Evolutionary conservation across 2,888 invertebrate species (phyloP), one percentile per base, ranked within the genome.

Genomic region (Drosophila mayaguana): DNA sequence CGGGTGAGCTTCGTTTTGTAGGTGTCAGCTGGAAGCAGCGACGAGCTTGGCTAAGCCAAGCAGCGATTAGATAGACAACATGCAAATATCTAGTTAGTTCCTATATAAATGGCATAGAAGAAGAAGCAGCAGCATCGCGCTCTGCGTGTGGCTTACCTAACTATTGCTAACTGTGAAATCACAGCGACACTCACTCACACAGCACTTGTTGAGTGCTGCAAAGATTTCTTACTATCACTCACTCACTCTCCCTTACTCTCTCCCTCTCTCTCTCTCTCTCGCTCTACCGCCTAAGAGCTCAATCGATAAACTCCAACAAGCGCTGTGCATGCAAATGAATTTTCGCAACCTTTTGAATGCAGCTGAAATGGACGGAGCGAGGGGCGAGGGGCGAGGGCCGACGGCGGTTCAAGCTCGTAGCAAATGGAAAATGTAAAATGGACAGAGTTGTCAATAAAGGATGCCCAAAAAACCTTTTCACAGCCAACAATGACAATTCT

Each of bases 221-320:
- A 50, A 50, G 50, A 50, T 50, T 50, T 50, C 34, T 1, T 8
- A 14, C 14, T 22, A 18, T 1, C 4, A 8, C 18, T 22, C 20
- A 1, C 50, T 12, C 12, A 2, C 48, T 28, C 48, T 12, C n/a
- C n/a, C 1, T 25, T 4, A 3, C 9, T 18, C 18, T 12, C 28
- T 18, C n/a, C 2, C 46, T 16, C 25, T 6, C 3, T 11, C 0
- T n/a, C 16, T 8, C 7, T 22, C 14, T 45, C 45, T 14, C 7
- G 9, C 25, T 16, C 46, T 28, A 5, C 16, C 36, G 25, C 28
- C 53, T 20, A 40, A 60, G 75, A 69, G 72, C 63, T 40, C 75
- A 80, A 81, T 80, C 83, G 77, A 83, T 83, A 72, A 66, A 78
- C 61, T 70, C 65, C 65, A 83, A 70, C 69, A 72, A 70, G 63